Base-by-base conservation (phyloP, 1,140 invertebrate genomes). In the Mactra quadrangularis region DNA sequence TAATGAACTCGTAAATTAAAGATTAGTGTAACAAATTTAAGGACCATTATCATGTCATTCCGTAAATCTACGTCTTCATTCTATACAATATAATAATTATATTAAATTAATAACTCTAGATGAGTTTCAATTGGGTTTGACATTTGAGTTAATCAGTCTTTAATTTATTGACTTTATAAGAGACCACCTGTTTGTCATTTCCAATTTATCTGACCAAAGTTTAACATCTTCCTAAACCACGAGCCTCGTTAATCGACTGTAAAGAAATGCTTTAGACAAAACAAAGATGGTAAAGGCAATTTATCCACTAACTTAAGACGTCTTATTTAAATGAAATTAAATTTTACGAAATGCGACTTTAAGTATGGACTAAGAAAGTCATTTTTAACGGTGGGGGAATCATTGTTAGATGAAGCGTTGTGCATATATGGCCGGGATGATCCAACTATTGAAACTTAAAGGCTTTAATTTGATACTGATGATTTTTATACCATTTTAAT, bases 281-380 rank as follows among this genome's bases (percentile, higher is more conserved):
- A 81, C 66, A 81, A 70, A 66, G 52, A 33, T 68, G 1, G 47
- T 33, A 19, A n/a, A n/a, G 27, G 71, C 62, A 59, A 68, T 71
- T 81, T 68, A 81, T 50, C 77, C 77, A 25, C 52, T 60, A 68
- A 68, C 55, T 70, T 70, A 55, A 71, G 62, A 81, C 77, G 55
- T 81, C 77, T 81, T 81, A 81, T 81, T 81, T 81, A 81, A 81
- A 81, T 60, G 66, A 55, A 68, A 81, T 81, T 70, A 81, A 81
- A 81, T 53, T n/a, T 59, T 31, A 2, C 33, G 45, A 52, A 81
- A 81, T 71, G 64, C 6, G 77, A 60, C 25, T 81, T 81, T 81
- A 81, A 81, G 47, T 81, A 71, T 59, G 59, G 45, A 57, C 53
- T 70, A 47, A 50, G 29, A 57, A n/a, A 38, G 13, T 29, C 22